Percentiles rank a stretch among this genome's conserved stretches.
Evolutionary conservation across 2,113 vertebrate genomes (phyloP).

Genomic region (Dasypus novemcinctus): DNA sequence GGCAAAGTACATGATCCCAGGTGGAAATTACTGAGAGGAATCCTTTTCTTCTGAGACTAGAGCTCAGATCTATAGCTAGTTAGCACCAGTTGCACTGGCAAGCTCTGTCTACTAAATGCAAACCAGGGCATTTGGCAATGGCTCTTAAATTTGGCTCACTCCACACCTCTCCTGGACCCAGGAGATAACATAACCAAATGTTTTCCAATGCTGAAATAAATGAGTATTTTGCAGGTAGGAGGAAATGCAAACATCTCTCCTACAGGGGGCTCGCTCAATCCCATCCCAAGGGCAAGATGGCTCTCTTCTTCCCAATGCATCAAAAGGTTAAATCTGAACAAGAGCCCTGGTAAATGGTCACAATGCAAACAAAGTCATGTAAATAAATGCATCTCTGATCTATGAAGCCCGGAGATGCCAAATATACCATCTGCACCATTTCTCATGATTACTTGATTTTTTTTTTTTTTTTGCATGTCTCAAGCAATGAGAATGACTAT

Average conservation of each 20-base stretch:
- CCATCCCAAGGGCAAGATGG: conserved; percentile 52
- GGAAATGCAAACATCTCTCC: conserved; percentile 55
- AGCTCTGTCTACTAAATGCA: conserved; percentile 40
- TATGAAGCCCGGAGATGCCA: conserved; percentile 59
- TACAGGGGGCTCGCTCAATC: not conserved
- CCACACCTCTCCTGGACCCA: conserved; percentile 74
- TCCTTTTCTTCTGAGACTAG: conserved; percentile 34
- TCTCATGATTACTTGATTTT: conserved; percentile 65
- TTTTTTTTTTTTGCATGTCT: conserved; percentile 40
- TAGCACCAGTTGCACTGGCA: conserved; percentile 10
- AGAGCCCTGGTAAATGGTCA: conserved; percentile 64
- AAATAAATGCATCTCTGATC: conserved; percentile 77
- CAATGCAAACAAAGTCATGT: conserved; percentile 72
- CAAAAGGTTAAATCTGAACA: conserved; percentile 68
- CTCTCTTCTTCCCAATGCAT: conserved; percentile 38
- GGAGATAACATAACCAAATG: conserved; percentile 77
- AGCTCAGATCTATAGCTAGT: conserved; percentile 52
- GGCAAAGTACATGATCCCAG: not conserved
- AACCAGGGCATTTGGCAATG: conserved; percentile 71
- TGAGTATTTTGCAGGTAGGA: conserved; percentile 68
- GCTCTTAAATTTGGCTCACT: conserved; percentile 69
- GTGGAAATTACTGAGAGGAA: conserved; percentile 52
- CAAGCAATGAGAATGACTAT: conserved; percentile 49
- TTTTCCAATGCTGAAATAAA: conserved; percentile 69
- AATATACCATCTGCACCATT: conserved; percentile 75